Base-by-base conservation (phyloP, 2,888 invertebrate species). In the Eupithecia abbreviata region DNA sequence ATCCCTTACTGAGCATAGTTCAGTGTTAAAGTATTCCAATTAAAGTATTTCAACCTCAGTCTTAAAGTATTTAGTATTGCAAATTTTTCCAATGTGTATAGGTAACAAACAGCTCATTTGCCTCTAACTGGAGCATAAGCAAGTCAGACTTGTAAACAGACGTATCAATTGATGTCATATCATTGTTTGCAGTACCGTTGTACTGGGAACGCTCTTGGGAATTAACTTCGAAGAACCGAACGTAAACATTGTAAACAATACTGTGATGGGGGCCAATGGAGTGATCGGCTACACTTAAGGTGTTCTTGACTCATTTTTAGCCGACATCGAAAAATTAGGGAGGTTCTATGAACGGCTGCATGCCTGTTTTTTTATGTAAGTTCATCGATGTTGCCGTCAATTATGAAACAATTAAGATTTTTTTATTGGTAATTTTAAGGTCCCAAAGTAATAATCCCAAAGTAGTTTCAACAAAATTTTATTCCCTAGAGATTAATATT, bases 161-260 rank as follows among this genome's bases (percentile, higher is more conserved):
- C 74, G 82, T 81, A 83, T 82, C 83, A 82, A 85, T 84, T 79
- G 84, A 83, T 85, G 85, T 85, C 85, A 86, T 84, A 82, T 82
- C 82, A 86, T 86, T 88, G 87, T 90, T 88, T 85, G 86, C 85
- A 80, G 86, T 86, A 85, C 85, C 84, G 84, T 85, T 86, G 76
- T 86, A 87, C 86, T 81, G 82, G 83, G 84, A 88, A 86, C 80
- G 71, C 82, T 83, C 86, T 85, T 86, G 88, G 85, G 86, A 89
- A 89, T 82, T 82, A 75, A 81, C 82, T 91, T 86, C 87, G 82
- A 84, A 81, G 88, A 88, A 88, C 75, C 77, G 72, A 82, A 80
- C 74, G 77, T 80, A 81, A 80, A 80, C 80, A 80, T 62, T 79
- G 79, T 80, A 82, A 87, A 91, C 90, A 90, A 90, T 90, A 87